Percentiles rank a stretch among this genome's conserved stretches.
These are phyloP conservation scores for Ornithoptera priamus DNA, from an alignment of 2,888 invertebrate genomes.

Conservation along the genomic window DNA sequence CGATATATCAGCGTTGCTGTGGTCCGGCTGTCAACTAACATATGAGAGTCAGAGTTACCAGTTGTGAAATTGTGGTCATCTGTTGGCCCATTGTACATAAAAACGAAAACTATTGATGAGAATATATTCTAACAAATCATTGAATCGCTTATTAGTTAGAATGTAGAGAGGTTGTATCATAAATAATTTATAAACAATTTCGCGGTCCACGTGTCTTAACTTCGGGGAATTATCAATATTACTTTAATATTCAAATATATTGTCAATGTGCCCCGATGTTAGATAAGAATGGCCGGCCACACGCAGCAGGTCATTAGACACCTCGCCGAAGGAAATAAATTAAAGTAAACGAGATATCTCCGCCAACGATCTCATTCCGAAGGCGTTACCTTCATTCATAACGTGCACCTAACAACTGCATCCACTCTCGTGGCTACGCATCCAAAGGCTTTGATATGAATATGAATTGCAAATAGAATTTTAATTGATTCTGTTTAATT, in stretches of 20 bases:
- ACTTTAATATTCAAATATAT: conserved; percentile 75
- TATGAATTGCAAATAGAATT: not conserved
- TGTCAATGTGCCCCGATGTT: conserved; percentile 70
- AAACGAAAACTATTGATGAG: not conserved
- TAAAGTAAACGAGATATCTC: conserved; percentile 77
- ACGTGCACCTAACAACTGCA: conserved; percentile 26
- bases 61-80: no score
- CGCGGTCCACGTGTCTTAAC: conserved; percentile 42
- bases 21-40: no score
- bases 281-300: conserved; percentile 78
- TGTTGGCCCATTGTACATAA: no score
- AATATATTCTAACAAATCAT: conserved; percentile 9
- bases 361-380: conserved; percentile 60
- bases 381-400: conserved; percentile 32
- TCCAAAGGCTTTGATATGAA: conserved; percentile 34
- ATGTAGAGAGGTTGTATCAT: conserved; percentile 24
- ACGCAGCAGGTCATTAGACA: conserved; percentile 78
- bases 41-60: no score
- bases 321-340: conserved; percentile 77
- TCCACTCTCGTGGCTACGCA: conserved; percentile 24
- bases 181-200: conserved; percentile 31
- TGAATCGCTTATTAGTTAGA: not conserved
- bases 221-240: conserved; percentile 58
- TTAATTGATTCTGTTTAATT: no score
- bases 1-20: no score